phyloP scores from a whole-genome alignment of 2,888 invertebrate species.

The Resseliella maxima region DNA sequence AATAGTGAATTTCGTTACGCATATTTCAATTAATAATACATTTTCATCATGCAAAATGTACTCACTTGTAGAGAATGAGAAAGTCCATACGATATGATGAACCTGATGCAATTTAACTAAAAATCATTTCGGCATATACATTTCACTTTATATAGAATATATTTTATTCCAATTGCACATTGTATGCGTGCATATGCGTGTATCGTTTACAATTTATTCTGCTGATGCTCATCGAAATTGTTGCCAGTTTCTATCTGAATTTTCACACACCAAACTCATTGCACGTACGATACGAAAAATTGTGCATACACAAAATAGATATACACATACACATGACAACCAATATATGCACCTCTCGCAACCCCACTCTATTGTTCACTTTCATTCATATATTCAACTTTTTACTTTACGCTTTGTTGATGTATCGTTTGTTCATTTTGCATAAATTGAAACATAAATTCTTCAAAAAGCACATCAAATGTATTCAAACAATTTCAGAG shows the following conservation, averaged over 20 bases:
- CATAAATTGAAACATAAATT: slow-evolving; percentile 45
- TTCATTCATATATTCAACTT: not conserved
- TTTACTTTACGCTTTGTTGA: not conserved
- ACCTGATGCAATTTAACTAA: not conserved
- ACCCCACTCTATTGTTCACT: too few species aligned
- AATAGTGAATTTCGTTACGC: not conserved
- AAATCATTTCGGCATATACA: not conserved
- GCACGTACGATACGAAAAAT: not conserved
- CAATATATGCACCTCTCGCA: not conserved
- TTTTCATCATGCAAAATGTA: slow-evolving; percentile 10
- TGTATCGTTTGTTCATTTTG: slow-evolving; percentile 51
- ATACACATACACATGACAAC: not conserved
- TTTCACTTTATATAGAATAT: not conserved
- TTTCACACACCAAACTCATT: not conserved
- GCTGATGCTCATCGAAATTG: slow-evolving; percentile 9
- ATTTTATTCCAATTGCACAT: slow-evolving; percentile 28
- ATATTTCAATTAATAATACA: slow-evolving; percentile 46
- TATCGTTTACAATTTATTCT: not conserved
- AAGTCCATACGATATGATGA: too few species aligned
- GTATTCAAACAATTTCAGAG: slow-evolving; percentile 32
- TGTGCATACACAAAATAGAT: not conserved
- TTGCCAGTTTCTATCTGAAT: not conserved
- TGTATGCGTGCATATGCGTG: too few species aligned
- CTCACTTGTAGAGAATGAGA: not conserved
- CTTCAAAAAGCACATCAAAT: slow-evolving; percentile 40